phyloP scores from a whole-genome alignment of 2,797 vertebrate species.

The Syngnathus acus region DNA sequence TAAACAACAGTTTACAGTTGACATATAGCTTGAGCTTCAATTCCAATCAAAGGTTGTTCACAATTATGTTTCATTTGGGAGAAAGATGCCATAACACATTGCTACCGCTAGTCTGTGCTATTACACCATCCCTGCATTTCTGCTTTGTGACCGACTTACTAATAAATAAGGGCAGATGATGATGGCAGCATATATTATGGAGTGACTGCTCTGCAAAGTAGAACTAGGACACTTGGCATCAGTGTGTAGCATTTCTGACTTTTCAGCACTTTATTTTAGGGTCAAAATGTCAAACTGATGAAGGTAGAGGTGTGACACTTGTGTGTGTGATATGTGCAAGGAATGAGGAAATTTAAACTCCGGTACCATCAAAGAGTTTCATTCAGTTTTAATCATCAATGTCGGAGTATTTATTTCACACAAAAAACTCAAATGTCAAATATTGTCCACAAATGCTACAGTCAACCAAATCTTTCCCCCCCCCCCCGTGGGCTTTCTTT shows the following conservation, averaged over 20 bases:
- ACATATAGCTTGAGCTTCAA: not conserved
- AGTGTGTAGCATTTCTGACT: not conserved
- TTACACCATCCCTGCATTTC: constrained; percentile 46
- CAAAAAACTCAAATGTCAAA: no score
- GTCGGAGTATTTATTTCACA: no score
- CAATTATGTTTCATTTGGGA: not conserved
- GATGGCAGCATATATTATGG: constrained; percentile 61
- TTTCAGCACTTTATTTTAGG: not conserved
- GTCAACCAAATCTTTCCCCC: constrained; percentile 26
- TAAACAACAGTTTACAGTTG: not conserved
- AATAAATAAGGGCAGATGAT: constrained; percentile 43
- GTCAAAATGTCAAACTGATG: not conserved
- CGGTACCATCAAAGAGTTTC: no score
- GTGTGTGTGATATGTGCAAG: not conserved
- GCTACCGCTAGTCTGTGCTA: constrained; percentile 58
- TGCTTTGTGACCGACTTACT: constrained; percentile 53
- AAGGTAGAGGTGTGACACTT: not conserved
- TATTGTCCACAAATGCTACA: no score
- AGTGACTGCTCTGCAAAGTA: not conserved
- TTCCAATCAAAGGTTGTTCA: not conserved
- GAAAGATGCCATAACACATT: constrained; percentile 21
- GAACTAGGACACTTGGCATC: not conserved
- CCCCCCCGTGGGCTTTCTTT: constrained; percentile 48
- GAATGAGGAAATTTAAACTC: not conserved
- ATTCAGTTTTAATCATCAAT: no score